Evolutionary conservation across 2,888 invertebrate species (phyloP), one percentile per base, ranked within the genome.

Genomic region (Hirtodrosophila trivittata): DNA sequence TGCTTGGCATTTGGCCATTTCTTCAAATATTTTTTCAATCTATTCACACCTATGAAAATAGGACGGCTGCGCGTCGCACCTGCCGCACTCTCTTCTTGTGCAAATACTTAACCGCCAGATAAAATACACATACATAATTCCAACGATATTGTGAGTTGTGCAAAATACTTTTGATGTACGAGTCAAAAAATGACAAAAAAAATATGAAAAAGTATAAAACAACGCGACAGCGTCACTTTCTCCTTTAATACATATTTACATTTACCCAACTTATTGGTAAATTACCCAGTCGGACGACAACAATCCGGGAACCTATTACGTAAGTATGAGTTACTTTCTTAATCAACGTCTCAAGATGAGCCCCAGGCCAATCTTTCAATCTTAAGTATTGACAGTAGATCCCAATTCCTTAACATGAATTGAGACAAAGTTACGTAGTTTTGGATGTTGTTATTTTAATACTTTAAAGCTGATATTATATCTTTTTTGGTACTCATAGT

Each of bases 131-230:
- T 12, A n/a, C 46, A 57, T 16, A 63, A 62, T 63, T 66, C 65
- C 65, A 78, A 78, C 76, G 78, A 70, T 73, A 63, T 78, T 66
- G 74, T 21, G 73, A 68, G 59, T 64, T 82, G 83, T 83, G 78
- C 80, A 83, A 78, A 78, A 81, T 72, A 64, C 76, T 70, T 75
- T 64, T 49, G 50, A 75, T 62, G 47, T 46, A 49, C 50, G 26
- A 42, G 21, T 25, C 14, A 18, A 12, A 37, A 14, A 41, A 37
- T 65, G 25, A 56, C 33, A 62, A 57, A 65, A 59, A 66, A 51
- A 45, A n/a, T n/a, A 43, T 37, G 41, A 38, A 8, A 9, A 55
- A 63, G 41, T 47, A 67, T 65, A 57, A 58, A 55, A 71, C 63
- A 60, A 52, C 59, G 12, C 54, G 50, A 55, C 56, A 41, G 47